Percentiles rank a stretch among this genome's conserved stretches.
These are phyloP conservation scores for Laticauda laticaudata DNA, from an alignment of 2,113 vertebrate genomes.

Conservation along the genomic window DNA sequence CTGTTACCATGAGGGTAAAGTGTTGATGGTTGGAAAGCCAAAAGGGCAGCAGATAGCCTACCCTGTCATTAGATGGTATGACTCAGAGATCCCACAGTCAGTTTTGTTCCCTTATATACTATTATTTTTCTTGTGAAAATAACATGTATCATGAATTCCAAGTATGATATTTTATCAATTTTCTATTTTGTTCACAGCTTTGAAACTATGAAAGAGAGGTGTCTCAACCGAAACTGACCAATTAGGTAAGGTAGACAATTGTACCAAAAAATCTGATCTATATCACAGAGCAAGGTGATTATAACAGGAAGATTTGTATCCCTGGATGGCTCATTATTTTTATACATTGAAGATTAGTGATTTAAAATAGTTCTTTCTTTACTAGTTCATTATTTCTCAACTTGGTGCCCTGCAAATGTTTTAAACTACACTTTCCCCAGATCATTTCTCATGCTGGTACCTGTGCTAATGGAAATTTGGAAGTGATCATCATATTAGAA, in stretches of 20 bases:
- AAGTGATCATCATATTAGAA: not conserved
- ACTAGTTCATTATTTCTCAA: not conserved
- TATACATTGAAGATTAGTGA: not conserved
- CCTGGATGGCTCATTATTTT: not conserved
- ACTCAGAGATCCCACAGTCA: not conserved
- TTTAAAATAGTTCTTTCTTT: not conserved
- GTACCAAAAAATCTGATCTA: not conserved
- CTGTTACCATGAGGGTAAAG: not conserved
- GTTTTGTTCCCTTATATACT: not conserved
- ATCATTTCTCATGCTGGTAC: not conserved
- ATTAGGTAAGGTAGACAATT: not conserved
- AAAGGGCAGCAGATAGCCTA: not conserved
- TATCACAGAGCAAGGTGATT: no score
- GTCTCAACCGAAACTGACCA: not conserved
- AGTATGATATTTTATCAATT: not conserved
- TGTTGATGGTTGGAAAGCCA: not conserved
- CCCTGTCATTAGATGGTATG: not conserved
- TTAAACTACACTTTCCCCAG: not conserved
- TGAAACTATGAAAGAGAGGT: not conserved
- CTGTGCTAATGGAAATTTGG: not conserved
- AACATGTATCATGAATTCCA: not conserved
- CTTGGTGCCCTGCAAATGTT: not conserved
- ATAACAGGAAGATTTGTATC: not conserved
- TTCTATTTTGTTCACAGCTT: not conserved
- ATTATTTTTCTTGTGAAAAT: not conserved